phyloP scores from a whole-genome alignment of 64 coral and sea anemone species.

The Trachythela sp. region DNA sequence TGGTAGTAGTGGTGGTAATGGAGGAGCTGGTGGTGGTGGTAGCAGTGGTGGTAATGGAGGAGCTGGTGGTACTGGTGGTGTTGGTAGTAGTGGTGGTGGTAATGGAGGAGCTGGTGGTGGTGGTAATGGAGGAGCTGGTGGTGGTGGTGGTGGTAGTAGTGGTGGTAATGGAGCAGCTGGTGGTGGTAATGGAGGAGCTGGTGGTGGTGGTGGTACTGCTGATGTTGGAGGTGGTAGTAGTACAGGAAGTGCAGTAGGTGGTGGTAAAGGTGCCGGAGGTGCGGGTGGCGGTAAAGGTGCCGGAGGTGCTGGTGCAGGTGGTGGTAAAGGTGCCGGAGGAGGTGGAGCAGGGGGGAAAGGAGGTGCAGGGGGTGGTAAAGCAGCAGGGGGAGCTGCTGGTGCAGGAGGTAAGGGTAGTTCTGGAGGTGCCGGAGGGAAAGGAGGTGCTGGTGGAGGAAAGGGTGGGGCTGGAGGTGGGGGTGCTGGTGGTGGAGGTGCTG shows the following conservation, averaged over 20 bases:
- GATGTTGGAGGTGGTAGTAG: background rate
- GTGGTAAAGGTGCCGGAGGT: background rate
- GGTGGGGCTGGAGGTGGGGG: background rate
- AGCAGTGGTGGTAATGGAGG: background rate
- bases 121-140: background rate
- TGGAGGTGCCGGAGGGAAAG: background rate
- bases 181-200: background rate
- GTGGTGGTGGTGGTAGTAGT: background rate
- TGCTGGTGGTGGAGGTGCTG: background rate
- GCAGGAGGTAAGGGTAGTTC: background rate
- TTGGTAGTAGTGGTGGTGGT: background rate
- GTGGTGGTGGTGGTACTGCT: background rate
- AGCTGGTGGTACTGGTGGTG: background rate
- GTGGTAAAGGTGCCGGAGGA: background rate
- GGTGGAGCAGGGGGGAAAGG: background rate
- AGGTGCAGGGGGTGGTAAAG: background rate
- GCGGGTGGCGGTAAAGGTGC: background rate
- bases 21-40: background rate
- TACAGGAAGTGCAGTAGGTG: background rate
- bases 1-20: background rate
- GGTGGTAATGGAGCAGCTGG: slow-evolving; percentile 5
- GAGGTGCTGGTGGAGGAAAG: background rate
- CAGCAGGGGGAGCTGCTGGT: background rate
- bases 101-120: background rate
- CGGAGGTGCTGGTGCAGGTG: background rate